These are phyloP conservation scores for Clusia tigrina DNA, from an alignment of 2,888 invertebrate genomes.

Conservation along the genomic window DNA sequence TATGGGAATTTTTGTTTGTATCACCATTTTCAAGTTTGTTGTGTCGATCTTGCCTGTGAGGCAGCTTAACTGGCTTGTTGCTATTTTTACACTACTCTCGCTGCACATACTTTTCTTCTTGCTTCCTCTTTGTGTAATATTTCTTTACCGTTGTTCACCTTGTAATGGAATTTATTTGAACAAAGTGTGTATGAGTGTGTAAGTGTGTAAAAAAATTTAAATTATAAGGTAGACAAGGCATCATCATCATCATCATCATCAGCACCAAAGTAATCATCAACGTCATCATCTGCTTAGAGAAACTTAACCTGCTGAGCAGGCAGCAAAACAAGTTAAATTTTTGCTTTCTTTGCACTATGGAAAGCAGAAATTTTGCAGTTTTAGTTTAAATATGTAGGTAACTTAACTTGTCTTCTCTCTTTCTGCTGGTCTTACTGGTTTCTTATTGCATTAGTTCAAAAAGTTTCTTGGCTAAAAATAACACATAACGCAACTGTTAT, in stretches of 20 bases:
- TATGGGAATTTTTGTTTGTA: no score
- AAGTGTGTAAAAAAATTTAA: no score
- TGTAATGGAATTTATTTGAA: background rate
- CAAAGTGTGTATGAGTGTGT: no score
- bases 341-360: background rate
- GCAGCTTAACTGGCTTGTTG: background rate
- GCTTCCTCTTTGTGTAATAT: background rate
- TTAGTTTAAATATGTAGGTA: background rate
- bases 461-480: background rate
- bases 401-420: no score
- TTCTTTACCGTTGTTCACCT: background rate
- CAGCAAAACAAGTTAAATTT: slow-evolving; percentile 3
- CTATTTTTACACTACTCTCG: background rate
- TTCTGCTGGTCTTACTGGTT: background rate
- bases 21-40: no score
- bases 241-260: no score
- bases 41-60: no score
- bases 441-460: background rate
- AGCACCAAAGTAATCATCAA: background rate
- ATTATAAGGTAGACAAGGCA: background rate
- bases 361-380: background rate
- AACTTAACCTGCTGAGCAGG: background rate
- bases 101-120: background rate
- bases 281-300: background rate
- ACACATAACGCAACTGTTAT: no score